Evolutionary conservation across 2,113 vertebrate species (phyloP), one percentile per base, ranked within the genome.

Genomic region (Psittacula cyanocephala): DNA sequence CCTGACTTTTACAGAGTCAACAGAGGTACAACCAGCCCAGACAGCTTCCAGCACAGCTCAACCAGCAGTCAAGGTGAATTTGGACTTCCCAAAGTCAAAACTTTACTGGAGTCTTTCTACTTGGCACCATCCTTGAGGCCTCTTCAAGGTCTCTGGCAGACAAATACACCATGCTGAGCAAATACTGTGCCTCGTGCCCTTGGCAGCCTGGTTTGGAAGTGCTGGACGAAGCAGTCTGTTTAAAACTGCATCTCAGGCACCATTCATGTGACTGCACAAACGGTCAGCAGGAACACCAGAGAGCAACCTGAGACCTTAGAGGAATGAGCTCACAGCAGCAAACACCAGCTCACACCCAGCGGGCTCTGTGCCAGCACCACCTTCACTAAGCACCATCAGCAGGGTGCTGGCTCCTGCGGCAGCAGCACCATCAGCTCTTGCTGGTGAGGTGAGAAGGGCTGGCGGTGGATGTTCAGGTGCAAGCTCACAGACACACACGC

Each of bases 281-380:
- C 7, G 3, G 60, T 87, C 75, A 93, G 77, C 82, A 93, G 91
- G 55, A 72, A 74, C 81, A 90, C 25, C 77, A 81, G 83, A 92
- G 89, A 86, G 47, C 65, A 71, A 92, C 64, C 78, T 90, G 81
- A 95, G n/a, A 47, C 67, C 88, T 95, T 67, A 65, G 67, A 81
- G 44, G 43, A 76, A 43, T 29, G 82, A 91, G 86, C 70, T 94
- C 49, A 71, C 27, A 27, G 31, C 17, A 85, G 62, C 39, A 91
- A 81, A 70, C 81, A 47, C 76, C 84, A 94, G 63, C 75, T 86
- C 85, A 95, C 81, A 83, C 88, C 70, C 67, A 49, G 78, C 20
- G 89, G 62, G 79, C 63, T 37, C 52, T 7, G 9, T 69, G 71
- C 23, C 83, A 76, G 89, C 62, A 76, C 70, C 6, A 16, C 59